A percentile compares a stretch with the other conserved stretches of the same genome.
phyloP scores from a whole-genome alignment of 2,888 invertebrate species.

The Dromius quadrimaculatus region DNA sequence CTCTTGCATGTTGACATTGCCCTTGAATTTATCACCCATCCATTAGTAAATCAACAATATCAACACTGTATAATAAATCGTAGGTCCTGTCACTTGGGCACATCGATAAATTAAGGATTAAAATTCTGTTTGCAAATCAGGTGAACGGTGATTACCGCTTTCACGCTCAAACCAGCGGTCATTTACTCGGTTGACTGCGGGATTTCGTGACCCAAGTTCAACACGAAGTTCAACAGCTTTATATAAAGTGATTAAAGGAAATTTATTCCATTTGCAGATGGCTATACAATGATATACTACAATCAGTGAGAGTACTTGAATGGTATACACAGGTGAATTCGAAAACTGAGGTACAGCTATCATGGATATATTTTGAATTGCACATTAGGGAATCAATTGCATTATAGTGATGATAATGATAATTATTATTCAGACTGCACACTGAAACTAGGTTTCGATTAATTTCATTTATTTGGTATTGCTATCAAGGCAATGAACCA shows the following conservation, averaged over 20 bases:
- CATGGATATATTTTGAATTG: no score
- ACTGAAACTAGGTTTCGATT: no score
- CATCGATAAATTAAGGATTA: background rate
- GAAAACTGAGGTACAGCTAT: no score
- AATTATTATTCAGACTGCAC: no score
- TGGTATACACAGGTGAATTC: no score
- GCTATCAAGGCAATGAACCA: no score
- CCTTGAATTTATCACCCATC: background rate
- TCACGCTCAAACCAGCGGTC: background rate
- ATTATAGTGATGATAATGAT: no score
- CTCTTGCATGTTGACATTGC: background rate
- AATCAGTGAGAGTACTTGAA: no score
- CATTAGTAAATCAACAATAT: background rate
- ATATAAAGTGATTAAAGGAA: background rate
- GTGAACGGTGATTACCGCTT: background rate
- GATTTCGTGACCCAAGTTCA: constrained; percentile 7
- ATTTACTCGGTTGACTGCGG: background rate
- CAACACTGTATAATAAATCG: no score
- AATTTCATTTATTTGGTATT: no score
- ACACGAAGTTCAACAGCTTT: constrained; percentile 7
- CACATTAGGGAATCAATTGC: no score
- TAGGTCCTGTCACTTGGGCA: background rate
- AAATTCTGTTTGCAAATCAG: constrained; percentile 4
- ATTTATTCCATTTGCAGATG: constrained; percentile 5
- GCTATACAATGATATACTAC: no score